Evolutionary conservation across 2,113 vertebrate species (phyloP), one percentile per base, ranked within the genome.

Genomic region (Lophochroa leadbeateri): DNA sequence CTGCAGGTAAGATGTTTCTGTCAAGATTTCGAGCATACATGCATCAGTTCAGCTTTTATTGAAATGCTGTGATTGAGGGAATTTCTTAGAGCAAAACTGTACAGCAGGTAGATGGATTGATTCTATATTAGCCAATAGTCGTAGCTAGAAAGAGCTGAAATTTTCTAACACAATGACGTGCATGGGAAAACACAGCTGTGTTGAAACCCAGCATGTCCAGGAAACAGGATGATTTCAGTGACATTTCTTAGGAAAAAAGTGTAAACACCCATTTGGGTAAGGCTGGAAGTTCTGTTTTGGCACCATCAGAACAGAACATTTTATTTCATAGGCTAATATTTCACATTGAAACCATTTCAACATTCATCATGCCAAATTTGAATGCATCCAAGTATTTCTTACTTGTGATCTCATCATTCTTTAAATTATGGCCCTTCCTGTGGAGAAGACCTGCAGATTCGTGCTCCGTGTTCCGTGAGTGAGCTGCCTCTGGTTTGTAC

Each of bases 391-490:
- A 71, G 24, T 63, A 21, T 60, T 86, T 88, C 75, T 35, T 2
- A 69, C 71, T 43, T 46, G 13, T 55, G 27, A 46, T 53, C 31
- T 79, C 11, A 68, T 65, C 92, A 39, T 64, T 74, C 58, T 87
- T 88, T 64, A n/a, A 52, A 70, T 79, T 46, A 27, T 21, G 7
- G 53, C 53, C 28, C 17, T 90, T 82, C 11, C 24, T 33, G 13
- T 39, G 39, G 69, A 43, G 29, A 78, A 82, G 76, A 72, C 18
- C 39, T 27, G 33, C 41, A 58, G 24, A 60, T 47, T 77, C 77
- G 83, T 86, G 27, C 15, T 65, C 10, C 0, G 0, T 47, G 14
- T 28, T 60, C 67, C 46, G 41, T 0, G 0, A 43, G 27, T 46
- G 58, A 60, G 13, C 41, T 83, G 58, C 20, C 39, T 57, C 49